Conservation (phyloP, 2,113 vertebrate genomes). For the Excalfactoria chinensis region DNA sequence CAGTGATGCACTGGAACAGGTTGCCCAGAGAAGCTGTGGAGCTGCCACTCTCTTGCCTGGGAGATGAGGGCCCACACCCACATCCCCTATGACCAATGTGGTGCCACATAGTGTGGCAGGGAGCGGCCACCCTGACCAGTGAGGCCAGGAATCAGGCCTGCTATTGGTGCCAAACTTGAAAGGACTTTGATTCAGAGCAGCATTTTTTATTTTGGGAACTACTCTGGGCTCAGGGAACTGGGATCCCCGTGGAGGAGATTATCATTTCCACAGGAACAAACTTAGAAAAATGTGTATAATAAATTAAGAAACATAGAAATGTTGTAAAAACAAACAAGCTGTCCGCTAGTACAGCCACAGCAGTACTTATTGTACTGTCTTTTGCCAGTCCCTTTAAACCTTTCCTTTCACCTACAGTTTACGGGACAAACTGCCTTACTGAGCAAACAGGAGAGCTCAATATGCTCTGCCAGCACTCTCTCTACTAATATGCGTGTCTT, state of each 20-base stretch:
- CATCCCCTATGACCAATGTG: no score
- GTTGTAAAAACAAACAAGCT: not conserved
- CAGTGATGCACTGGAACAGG: no score
- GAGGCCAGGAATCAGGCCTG: not conserved
- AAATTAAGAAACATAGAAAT: not conserved
- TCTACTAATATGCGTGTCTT: not conserved
- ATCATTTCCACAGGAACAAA: not conserved
- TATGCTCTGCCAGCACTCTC: not conserved
- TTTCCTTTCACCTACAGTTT: not conserved
- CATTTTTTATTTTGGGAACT: not conserved
- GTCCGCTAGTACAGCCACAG: not conserved
- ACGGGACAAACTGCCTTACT: not conserved
- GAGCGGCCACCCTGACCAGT: no score
- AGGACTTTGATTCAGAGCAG: not conserved
- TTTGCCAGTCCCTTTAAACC: not conserved
- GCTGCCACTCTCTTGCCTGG: no score
- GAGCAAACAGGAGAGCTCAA: not conserved
- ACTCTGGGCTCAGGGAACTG: not conserved
- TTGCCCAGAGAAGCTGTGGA: no score
- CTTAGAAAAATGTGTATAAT: not conserved
- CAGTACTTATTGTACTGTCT: not conserved
- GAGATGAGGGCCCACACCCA: no score
- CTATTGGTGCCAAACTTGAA: not conserved
- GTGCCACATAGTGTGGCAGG: no score
- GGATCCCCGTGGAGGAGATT: not conserved